Evolutionary conservation across 2,888 invertebrate genomes (phyloP), one percentile per base, ranked within the genome.

Genomic region (Troides aeacus): DNA sequence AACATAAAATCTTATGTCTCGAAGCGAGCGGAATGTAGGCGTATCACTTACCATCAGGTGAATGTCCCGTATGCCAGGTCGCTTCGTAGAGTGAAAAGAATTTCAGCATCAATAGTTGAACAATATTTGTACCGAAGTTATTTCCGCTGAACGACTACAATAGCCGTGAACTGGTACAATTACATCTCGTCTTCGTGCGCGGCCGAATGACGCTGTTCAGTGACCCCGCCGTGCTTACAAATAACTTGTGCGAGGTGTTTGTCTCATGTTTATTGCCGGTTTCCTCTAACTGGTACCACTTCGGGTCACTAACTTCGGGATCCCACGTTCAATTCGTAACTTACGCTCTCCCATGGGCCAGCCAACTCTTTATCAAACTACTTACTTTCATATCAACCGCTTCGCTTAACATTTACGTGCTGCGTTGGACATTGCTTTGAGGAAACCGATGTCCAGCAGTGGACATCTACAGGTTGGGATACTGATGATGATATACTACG

Each of bases 211-310:
- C 50, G 24, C 68, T 58, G 66, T 42, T 66, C 70, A 62, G 50
- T 62, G 70, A 70, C 65, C 68, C 36, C 59, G 18, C 58, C 69
- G 60, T 69, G 46, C 65, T 46, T 62, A 69, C 69, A 64, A 69
- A 69, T 70, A 62, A 61, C 62, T 70, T 62, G 59, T 66, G 56
- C 64, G 36, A 65, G 69, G 69, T 65, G 62, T 62, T 69, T 69
- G 65, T 65, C 62, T 70, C 62, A 66, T 59, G 62, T 66, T 66
- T 62, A 70, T 70, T 70, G 57, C 70, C 36, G 58, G 58, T 63
- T 70, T 70, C 70, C 69, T 65, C 62, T 30, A 6, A 21, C 24
- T 24, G n/a, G 60, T 53, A 42, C 59, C 59, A 50, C 15, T 50
- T 50, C 50, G 42, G 62, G 56, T 62, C 42, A 62, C 18, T 66